phyloP scores from a whole-genome alignment of 2,797 vertebrate species.

The Cyprinodon diabolis region DNA sequence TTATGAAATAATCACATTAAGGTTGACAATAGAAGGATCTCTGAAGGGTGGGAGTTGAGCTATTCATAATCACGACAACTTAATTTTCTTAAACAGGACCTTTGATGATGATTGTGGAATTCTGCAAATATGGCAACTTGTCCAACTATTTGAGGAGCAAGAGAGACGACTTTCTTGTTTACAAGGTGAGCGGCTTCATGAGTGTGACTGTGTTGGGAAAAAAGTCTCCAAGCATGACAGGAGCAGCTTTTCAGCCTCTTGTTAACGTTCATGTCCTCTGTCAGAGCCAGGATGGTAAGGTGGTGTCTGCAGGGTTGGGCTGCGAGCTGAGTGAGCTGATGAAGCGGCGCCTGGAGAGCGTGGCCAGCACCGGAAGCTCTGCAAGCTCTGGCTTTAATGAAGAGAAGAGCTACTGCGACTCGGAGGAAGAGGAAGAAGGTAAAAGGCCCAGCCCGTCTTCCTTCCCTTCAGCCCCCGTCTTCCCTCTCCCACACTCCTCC shows the following conservation, averaged over 20 bases:
- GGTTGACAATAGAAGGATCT: neutral
- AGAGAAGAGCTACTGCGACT: constrained; percentile 97
- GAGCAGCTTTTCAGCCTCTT: constrained; percentile 1
- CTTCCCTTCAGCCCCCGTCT: constrained; percentile 52
- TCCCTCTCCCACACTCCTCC: constrained; percentile 33
- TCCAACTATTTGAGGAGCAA: constrained; percentile 91
- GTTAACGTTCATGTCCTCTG: constrained; percentile 28
- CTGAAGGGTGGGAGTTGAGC: neutral
- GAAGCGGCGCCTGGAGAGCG: constrained; percentile 92
- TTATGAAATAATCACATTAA: neutral
- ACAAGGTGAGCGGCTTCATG: constrained; percentile 82
- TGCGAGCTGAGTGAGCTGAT: constrained; percentile 89
- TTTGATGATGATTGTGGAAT: constrained; percentile 97
- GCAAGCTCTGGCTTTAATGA: constrained; percentile 95
- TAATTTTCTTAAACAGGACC: constrained; percentile 76
- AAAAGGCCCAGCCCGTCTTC: constrained; percentile 71
- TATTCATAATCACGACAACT: constrained; percentile 10
- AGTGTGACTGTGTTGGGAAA: constrained; percentile 12
- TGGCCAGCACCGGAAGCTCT: constrained; percentile 94
- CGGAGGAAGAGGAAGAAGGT: constrained; percentile 97
- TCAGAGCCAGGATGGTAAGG: constrained; percentile 86
- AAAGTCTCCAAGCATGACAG: constrained; percentile 6
- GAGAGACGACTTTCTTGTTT: constrained; percentile 89
- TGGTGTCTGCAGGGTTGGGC: constrained; percentile 81
- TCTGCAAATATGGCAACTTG: constrained; percentile 94